These are phyloP conservation scores for Papilio protenor DNA, from an alignment of 2,888 invertebrate genomes.

Conservation along the genomic window DNA sequence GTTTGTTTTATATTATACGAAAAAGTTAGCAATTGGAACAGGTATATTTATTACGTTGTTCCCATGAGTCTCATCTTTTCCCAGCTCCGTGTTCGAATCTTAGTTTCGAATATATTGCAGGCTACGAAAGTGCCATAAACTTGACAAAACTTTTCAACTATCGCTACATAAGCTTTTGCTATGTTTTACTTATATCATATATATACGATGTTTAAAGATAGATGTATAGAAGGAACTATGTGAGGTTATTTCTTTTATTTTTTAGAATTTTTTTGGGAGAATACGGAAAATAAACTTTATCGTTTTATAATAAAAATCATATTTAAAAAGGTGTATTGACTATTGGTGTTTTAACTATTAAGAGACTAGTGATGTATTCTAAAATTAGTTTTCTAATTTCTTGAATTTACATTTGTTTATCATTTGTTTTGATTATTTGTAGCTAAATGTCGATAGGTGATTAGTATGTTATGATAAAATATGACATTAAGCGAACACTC, in stretches of 20 bases:
- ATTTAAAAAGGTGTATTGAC: too few relatives aligned
- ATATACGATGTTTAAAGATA: neutral
- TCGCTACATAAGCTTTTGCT: constrained; percentile 21
- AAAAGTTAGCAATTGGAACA: constrained; percentile 14
- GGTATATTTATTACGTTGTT: constrained; percentile 3
- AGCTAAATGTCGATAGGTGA: neutral
- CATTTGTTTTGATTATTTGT: too few relatives aligned
- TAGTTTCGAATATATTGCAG: constrained; percentile 24
- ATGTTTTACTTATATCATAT: neutral
- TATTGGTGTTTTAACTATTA: too few relatives aligned
- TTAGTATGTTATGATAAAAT: constrained; percentile 18
- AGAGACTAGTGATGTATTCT: too few relatives aligned
- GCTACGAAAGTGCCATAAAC: constrained; percentile 27
- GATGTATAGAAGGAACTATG: neutral
- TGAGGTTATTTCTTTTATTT: neutral
- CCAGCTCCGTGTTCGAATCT: constrained; percentile 23
- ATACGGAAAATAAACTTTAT: neutral
- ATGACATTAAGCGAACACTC: constrained; percentile 52
- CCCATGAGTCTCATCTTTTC: constrained; percentile 20
- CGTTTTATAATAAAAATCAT: too few relatives aligned
- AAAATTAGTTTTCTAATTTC: too few relatives aligned
- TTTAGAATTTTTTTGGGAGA: neutral
- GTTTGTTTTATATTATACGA: neutral
- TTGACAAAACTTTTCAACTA: constrained; percentile 27
- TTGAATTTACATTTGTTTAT: too few relatives aligned